A percentile compares a stretch with the other conserved stretches of the same genome.
These are phyloP conservation scores for Tipula helvola DNA, from an alignment of 2,888 invertebrate genomes.

Conservation along the genomic window DNA sequence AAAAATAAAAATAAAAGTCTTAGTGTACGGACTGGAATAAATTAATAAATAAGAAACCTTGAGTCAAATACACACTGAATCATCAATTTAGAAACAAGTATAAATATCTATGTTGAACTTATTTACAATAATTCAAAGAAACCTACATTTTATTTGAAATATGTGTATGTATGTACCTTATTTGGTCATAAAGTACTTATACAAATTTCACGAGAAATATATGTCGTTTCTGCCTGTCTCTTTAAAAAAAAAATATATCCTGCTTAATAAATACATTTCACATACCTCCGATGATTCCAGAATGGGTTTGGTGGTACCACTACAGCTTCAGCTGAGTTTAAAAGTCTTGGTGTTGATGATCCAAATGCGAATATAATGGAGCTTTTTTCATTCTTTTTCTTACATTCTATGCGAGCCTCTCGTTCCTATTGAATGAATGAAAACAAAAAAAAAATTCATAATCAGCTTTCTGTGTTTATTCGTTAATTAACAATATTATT, in stretches of 20 bases:
- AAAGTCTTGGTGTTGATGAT: conserved; percentile 67
- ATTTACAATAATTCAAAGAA: neutral
- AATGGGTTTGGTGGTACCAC: conserved; percentile 40
- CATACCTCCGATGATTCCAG: conserved; percentile 70
- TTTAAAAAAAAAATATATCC: too few species aligned
- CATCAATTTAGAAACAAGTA: neutral
- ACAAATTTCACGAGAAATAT: neutral
- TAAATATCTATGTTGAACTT: neutral
- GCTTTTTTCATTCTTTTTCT: conserved; percentile 64
- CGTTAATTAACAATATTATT: neutral
- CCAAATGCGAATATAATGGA: conserved; percentile 78
- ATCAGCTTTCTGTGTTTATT: neutral
- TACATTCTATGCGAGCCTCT: conserved; percentile 30
- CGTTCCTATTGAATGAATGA: neutral
- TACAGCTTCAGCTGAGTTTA: conserved; percentile 64
- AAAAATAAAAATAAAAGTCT: neutral
- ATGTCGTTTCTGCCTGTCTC: neutral
- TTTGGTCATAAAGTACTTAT: neutral
- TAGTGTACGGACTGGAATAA: neutral
- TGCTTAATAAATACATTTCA: neutral
- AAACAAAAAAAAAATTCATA: neutral
- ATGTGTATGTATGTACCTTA: neutral
- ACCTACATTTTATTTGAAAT: neutral
- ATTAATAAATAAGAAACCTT: neutral
- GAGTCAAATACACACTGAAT: neutral